phyloP scores from a whole-genome alignment of 2,797 vertebrate species.

The Peromyscus nudipes region DNA sequence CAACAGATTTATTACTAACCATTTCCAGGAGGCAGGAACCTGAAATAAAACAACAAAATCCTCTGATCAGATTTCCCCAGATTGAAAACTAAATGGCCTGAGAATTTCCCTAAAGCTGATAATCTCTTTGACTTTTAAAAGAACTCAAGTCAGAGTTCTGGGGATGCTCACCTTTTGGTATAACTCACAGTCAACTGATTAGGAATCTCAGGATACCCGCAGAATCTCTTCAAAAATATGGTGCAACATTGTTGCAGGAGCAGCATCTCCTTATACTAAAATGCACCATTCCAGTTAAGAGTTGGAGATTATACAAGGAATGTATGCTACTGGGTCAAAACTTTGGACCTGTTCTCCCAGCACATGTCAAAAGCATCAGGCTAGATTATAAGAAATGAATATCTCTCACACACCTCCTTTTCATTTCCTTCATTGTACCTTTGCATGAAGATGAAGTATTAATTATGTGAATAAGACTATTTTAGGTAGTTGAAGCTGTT shows the following conservation, averaged over 20 bases:
- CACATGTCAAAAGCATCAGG: not conserved
- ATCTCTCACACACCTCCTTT: not conserved
- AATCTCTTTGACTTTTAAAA: not conserved
- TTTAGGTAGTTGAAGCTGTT: not conserved
- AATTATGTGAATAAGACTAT: not conserved
- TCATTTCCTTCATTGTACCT: not conserved
- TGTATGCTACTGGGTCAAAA: not conserved
- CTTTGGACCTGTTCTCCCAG: not conserved
- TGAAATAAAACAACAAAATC: too few species aligned
- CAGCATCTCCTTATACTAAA: not conserved
- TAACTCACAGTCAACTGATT: not conserved
- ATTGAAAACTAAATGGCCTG: not conserved
- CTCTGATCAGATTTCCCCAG: not conserved
- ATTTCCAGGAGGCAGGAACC: not conserved
- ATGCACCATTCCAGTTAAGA: not conserved
- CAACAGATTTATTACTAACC: not conserved
- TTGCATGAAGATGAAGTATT: not conserved
- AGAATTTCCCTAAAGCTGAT: not conserved
- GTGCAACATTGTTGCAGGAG: not conserved
- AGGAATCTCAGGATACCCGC: not conserved
- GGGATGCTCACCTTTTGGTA: not conserved
- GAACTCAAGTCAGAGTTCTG: too few species aligned
- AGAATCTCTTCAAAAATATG: not conserved
- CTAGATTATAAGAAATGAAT: not conserved
- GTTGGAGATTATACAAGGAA: not conserved